Evolutionary conservation across 2,797 vertebrate genomes (phyloP).

Genomic region (Lacerta agilis): DNA sequence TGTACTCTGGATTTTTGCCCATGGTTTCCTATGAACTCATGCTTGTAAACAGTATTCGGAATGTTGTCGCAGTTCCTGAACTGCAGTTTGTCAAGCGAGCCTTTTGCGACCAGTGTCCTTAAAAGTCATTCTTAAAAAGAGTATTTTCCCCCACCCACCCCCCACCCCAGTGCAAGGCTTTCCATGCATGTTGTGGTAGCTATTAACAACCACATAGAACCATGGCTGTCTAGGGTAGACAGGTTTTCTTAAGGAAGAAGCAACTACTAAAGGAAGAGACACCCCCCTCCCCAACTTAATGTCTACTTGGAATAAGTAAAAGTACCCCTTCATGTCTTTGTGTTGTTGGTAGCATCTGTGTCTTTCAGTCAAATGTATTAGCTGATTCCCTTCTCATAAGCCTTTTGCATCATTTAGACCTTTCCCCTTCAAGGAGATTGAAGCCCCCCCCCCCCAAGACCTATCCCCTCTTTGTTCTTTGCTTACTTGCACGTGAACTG

Average conservation of each 20-base stretch:
- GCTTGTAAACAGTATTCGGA: conserved; percentile 11
- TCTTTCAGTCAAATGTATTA: neutral
- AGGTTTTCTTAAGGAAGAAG: neutral
- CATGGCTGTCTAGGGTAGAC: neutral
- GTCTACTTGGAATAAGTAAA: neutral
- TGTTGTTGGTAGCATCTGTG: neutral
- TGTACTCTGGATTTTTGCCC: conserved; percentile 3
- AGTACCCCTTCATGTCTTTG: neutral
- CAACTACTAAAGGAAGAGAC: neutral
- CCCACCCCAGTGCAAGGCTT: neutral
- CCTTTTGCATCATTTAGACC: neutral
- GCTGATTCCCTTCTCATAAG: neutral
- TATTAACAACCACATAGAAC: neutral
- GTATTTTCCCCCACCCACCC: neutral
- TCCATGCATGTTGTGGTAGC: neutral
- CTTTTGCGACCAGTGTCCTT: neutral
- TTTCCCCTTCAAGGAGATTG: neutral
- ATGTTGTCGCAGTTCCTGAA: neutral
- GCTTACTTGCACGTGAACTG: neutral
- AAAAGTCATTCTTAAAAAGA: neutral
- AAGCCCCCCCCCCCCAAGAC: too few species aligned
- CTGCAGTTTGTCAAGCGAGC: neutral
- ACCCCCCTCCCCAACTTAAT: too few species aligned
- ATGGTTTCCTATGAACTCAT: neutral
- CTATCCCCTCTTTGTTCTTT: neutral